A percentile compares a stretch with the other conserved stretches of the same genome.
These are phyloP conservation scores for Nesoenas mayeri DNA, from an alignment of 2,113 vertebrate species.

Conservation along the genomic window DNA sequence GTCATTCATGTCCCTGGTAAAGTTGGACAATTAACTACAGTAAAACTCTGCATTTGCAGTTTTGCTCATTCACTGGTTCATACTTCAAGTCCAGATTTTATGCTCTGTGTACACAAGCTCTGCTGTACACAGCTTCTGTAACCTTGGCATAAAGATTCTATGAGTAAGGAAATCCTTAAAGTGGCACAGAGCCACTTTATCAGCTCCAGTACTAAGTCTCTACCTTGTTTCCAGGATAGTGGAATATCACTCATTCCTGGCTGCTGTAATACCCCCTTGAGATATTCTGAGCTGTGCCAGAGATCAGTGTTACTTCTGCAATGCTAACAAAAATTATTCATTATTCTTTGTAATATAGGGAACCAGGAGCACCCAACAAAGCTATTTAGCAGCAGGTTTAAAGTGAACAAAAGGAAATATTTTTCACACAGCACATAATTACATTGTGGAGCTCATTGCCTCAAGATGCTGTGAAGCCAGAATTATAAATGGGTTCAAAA, in stretches of 20 bases:
- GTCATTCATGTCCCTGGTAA: background rate
- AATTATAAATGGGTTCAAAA: constrained; percentile 56
- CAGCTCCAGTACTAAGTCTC: background rate
- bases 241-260: background rate
- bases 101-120: background rate
- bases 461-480: constrained; percentile 28
- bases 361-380: background rate
- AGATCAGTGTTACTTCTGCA: constrained; percentile 2
- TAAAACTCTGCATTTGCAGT: background rate
- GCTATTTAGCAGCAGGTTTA: constrained; percentile 36
- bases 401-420: constrained; percentile 48
- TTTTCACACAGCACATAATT: constrained; percentile 46
- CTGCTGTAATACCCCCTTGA: background rate
- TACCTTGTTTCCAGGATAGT: background rate
- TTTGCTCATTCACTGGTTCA: background rate
- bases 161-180: background rate
- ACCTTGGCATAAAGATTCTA: background rate
- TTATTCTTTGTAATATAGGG: background rate
- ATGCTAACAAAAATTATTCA: constrained; percentile 13
- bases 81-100: background rate
- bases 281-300: constrained; percentile 1
- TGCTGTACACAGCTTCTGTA: background rate
- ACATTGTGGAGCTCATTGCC: background rate
- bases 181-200: background rate
- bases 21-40: background rate